Conservation (phyloP, 2,113 vertebrate genomes). For the Trematocara stigmaticum region DNA sequence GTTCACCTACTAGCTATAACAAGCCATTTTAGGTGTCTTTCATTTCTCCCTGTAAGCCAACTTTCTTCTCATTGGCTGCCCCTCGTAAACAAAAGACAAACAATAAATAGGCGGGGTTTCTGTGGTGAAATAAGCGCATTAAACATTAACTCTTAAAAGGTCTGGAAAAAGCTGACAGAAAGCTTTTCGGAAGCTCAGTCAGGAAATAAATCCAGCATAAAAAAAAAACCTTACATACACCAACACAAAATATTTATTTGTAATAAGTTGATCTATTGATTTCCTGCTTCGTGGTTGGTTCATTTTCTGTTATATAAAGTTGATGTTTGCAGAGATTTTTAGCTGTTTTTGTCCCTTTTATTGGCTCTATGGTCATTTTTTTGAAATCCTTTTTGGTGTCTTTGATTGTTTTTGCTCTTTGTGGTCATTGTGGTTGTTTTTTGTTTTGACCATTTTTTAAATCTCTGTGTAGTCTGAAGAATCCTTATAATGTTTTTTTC, state of each 20-base stretch:
- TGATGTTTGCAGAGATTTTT: not conserved
- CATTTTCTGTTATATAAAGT: not conserved
- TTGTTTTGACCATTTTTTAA: not conserved
- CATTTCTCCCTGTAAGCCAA: not conserved
- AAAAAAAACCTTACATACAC: not conserved
- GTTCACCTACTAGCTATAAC: not conserved
- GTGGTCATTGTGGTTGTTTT: not conserved
- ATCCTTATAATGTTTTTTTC: not conserved
- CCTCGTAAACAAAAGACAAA: not conserved
- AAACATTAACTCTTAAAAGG: not conserved
- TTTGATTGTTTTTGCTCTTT: not conserved
- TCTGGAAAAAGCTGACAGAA: not conserved
- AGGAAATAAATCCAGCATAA: not conserved
- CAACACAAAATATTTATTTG: rapidly evolving
- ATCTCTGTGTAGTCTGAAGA: not conserved
- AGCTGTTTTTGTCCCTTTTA: not conserved
- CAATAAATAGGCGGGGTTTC: not conserved
- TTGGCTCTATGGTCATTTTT: not conserved
- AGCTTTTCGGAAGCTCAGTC: not conserved
- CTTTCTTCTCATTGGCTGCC: not conserved
- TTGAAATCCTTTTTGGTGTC: not conserved
- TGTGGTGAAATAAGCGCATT: not conserved
- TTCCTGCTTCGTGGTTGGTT: not conserved
- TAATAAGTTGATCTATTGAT: not conserved
- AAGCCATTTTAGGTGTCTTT: rapidly evolving